These are phyloP conservation scores for Sarcophaga caerulescens DNA, from an alignment of 2,888 invertebrate genomes.

Conservation along the genomic window DNA sequence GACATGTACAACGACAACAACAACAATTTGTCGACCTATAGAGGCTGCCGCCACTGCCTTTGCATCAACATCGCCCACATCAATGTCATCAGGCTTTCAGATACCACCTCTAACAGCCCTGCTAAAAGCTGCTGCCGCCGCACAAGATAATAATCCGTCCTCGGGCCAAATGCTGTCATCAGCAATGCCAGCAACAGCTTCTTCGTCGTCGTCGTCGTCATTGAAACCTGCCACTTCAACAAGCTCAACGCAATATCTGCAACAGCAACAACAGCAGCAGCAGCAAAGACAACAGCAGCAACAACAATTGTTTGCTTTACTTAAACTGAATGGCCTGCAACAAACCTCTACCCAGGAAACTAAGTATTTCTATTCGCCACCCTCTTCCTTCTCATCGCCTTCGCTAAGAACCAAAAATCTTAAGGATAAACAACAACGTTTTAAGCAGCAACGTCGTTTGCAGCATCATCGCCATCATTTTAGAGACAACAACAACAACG, in stretches of 20 bases:
- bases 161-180: conserved; percentile 65
- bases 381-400: conserved; percentile 33
- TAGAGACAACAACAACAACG: background rate
- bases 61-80: conserved; percentile 43
- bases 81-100: conserved; percentile 35
- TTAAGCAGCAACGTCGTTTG: conserved; percentile 41
- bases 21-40: conserved; percentile 10
- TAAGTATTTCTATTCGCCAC: conserved; percentile 27
- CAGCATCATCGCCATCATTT: conserved; percentile 46
- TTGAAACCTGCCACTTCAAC: conserved; percentile 42
- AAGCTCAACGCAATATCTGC: conserved; percentile 50
- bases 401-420: conserved; percentile 42
- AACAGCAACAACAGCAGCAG: conserved; percentile 70
- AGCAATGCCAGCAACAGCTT: conserved; percentile 32
- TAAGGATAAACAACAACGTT: conserved; percentile 37
- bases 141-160: conserved; percentile 66
- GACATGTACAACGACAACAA: conserved; percentile 31
- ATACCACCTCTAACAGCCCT: conserved; percentile 38
- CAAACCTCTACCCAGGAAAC: conserved; percentile 39
- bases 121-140: conserved; percentile 59
- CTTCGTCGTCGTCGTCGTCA: conserved; percentile 42
- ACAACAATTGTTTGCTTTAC: conserved; percentile 76
- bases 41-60: conserved; percentile 41
- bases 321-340: conserved; percentile 71
- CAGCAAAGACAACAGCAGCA: conserved; percentile 74